Conservation (phyloP, 2,797 vertebrate genomes). For the Notamacropus eugenii region DNA sequence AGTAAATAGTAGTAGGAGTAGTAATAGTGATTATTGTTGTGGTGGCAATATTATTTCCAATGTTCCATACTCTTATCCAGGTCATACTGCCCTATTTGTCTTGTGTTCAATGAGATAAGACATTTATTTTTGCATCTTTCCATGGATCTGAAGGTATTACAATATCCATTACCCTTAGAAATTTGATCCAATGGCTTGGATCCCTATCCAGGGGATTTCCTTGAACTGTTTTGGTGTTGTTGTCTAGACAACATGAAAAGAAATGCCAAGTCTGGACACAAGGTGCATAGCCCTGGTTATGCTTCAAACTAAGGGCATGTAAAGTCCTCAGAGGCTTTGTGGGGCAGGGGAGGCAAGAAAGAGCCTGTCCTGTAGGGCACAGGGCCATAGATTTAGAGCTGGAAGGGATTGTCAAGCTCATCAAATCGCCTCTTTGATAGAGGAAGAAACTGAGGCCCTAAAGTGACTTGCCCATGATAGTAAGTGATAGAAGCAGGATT, state of each 20-base stretch:
- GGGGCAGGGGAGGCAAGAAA: not conserved
- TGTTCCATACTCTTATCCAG: not conserved
- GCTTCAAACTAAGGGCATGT: not conserved
- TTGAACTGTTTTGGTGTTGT: not conserved
- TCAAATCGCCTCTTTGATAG: not conserved
- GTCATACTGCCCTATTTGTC: not conserved
- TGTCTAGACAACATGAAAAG: not conserved
- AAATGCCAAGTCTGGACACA: not conserved
- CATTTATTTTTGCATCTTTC: not conserved
- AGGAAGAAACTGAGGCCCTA: not conserved
- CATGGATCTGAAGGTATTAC: not conserved
- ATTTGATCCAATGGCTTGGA: not conserved
- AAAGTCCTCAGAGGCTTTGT: not conserved
- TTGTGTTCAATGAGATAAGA: not conserved
- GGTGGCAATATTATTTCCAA: not conserved
- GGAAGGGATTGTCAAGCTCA: not conserved
- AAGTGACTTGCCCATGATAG: not conserved
- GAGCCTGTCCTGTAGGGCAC: accelerated
- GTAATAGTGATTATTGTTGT: not conserved
- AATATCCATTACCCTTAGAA: not conserved
- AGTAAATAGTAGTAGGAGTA: not conserved
- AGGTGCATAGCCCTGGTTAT: not conserved
- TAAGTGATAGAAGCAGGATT: not conserved
- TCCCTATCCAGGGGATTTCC: not conserved
- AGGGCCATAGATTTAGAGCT: not conserved